A percentile compares a stretch with the other conserved stretches of the same genome.
Conservation (phyloP, 1,140 invertebrate species). For the Archegozetes longisetosus region DNA sequence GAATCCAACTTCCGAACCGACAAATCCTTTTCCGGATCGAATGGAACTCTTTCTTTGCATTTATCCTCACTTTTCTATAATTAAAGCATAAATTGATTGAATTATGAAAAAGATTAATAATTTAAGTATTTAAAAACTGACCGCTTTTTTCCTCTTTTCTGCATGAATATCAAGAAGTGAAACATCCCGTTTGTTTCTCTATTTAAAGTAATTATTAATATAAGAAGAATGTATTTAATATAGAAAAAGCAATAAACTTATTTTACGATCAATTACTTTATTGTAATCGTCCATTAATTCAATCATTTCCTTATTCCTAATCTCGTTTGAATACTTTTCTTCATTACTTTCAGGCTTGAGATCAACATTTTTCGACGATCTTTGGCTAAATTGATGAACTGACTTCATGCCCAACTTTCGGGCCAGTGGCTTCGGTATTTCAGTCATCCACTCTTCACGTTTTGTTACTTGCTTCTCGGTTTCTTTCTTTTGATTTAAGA, state of each 20-base stretch:
- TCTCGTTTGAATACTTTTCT: too few relatives aligned
- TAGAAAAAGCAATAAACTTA: not conserved
- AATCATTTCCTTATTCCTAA: not conserved
- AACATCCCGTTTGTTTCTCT: constrained; percentile 3
- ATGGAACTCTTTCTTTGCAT: constrained; percentile 1
- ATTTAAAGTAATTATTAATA: not conserved
- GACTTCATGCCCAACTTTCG: constrained; percentile 5
- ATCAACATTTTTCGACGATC: not conserved
- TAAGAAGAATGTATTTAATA: not conserved
- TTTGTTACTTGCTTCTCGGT: not conserved
- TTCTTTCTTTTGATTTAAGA: not conserved
- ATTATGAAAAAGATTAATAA: too few relatives aligned
- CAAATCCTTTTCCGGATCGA: constrained; percentile 14
- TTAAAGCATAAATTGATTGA: too few relatives aligned
- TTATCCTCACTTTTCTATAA: not conserved
- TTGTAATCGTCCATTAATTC: not conserved
- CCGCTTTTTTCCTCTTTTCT: constrained; percentile 4
- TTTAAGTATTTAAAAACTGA: too few relatives aligned
- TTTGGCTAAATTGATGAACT: constrained; percentile 11
- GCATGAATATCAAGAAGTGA: constrained; percentile 4
- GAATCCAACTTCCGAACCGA: not conserved
- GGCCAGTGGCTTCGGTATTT: constrained; percentile 2
- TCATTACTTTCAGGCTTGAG: not conserved
- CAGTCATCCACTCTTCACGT: constrained; percentile 15
- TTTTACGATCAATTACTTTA: not conserved